Conservation (phyloP, 2,113 vertebrate species). For the Ifrita kowaldi region DNA sequence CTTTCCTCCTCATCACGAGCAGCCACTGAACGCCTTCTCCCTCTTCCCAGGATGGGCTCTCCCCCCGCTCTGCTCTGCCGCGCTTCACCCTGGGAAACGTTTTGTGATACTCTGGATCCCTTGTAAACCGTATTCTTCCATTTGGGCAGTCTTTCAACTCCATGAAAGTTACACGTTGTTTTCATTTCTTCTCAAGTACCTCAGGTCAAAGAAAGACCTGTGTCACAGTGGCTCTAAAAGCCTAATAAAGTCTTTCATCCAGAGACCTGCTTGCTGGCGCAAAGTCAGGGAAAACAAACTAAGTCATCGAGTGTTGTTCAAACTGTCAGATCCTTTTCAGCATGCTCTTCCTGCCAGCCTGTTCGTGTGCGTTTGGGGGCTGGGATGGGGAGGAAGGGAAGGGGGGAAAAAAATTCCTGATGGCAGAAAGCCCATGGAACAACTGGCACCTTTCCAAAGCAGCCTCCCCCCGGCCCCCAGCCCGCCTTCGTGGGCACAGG, state of each 20-base stretch:
- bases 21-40: not conserved
- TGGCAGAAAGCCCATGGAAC: constrained; percentile 65
- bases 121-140: constrained; percentile 37
- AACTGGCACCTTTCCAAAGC: constrained; percentile 63
- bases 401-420: not conserved
- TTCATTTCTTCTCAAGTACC: constrained; percentile 61
- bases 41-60: not conserved
- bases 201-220: constrained; percentile 66
- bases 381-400: constrained; percentile 9
- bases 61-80: not conserved
- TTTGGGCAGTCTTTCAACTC: constrained; percentile 49
- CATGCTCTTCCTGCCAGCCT: constrained; percentile 63
- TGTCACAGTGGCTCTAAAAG: constrained; percentile 64
- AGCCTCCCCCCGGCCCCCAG: constrained; percentile 20
- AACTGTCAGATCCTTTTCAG: constrained; percentile 69
- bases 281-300: constrained; percentile 68
- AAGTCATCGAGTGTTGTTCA: constrained; percentile 69
- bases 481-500: constrained; percentile 49
- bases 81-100: constrained; percentile 23
- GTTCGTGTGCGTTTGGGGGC: not conserved
- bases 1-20: not conserved
- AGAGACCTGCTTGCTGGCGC: constrained; percentile 54
- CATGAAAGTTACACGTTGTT: constrained; percentile 55
- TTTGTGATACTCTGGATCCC: constrained; percentile 22
- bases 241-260: constrained; percentile 68